Base-by-base conservation (phyloP, 2,113 vertebrate genomes). In the Phrynosoma blainvillii region DNA sequence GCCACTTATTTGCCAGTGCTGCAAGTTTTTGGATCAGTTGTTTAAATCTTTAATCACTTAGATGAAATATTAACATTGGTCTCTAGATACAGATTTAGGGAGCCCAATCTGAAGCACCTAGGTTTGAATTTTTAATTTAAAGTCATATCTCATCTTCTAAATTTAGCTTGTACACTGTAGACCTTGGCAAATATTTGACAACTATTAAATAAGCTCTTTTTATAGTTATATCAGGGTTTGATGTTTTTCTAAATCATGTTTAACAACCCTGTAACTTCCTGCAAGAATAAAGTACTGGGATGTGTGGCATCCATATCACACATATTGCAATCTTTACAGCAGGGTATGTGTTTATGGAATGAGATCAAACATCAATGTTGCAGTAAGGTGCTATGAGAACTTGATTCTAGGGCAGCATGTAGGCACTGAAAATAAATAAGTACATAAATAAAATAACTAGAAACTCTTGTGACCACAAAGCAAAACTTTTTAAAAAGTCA, bases 51-150 rank as follows among this genome's bases (percentile, higher is more conserved):
- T 86, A 78, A 82, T 76, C 71, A 66, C 62, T 82, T 56, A 36
- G 75, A 87, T 82, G 40, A 87, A 87, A 76, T 82, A 87, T 87
- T 82, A 87, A 87, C 27, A 30, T 25, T n/a, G 23, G 86, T 16
- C 40, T 76, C 59, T 52, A 52, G 70, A 36, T 6, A n/a, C 36
- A 76, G 71, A 82, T 87, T 87, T 87, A 87, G 62, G 30, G 30
- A 75, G 56, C 74, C 56, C 76, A 42, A 77, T 85, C 73, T 76
- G 65, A 65, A 84, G 25, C 52, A 62, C 54, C 14, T 20, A 76
- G 71, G 56, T 87, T 76, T 68, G 18, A 75, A 76, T 82, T 87
- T 82, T 87, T 75, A 82, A 87, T 87, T 36, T 66, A 65, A 75
- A 76, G 56, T 65, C 14, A 40, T 77, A 7, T 65, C 56, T 62